phyloP scores from a whole-genome alignment of 2,113 vertebrate genomes.

The Delphinus delphis region DNA sequence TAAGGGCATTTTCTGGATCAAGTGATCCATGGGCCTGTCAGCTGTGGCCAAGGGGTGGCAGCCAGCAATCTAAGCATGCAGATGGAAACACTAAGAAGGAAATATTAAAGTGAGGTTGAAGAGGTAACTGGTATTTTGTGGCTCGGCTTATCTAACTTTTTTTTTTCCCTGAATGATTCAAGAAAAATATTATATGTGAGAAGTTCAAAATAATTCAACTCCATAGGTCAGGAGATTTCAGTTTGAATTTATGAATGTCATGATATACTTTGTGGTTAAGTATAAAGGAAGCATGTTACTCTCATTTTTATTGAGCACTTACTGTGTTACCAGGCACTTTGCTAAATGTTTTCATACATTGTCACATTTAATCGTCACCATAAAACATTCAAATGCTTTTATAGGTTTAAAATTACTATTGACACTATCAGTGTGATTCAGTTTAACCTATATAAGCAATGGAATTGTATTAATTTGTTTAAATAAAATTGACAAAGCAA shows the following conservation, averaged over 20 bases:
- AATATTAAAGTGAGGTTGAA: background rate
- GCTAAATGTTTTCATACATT: background rate
- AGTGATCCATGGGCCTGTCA: background rate
- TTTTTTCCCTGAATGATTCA: background rate
- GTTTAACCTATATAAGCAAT: background rate
- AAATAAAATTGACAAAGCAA: background rate
- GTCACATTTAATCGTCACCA: background rate
- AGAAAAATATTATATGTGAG: background rate
- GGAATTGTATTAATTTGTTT: background rate
- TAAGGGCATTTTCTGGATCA: background rate
- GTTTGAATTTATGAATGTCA: background rate
- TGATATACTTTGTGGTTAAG: background rate
- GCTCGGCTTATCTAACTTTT: background rate
- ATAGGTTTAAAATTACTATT: background rate
- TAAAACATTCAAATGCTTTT: background rate
- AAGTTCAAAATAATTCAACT: conserved; percentile 3
- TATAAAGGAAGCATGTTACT: background rate
- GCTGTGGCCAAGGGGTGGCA: background rate
- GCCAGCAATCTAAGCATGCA: background rate
- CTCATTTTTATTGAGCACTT: background rate
- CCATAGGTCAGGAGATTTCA: background rate
- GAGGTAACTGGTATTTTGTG: background rate
- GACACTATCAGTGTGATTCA: background rate
- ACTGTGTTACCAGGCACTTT: background rate
- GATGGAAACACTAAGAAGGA: background rate